Evolutionary conservation across 2,113 vertebrate genomes (phyloP).

Genomic region (Mixornis gularis): DNA sequence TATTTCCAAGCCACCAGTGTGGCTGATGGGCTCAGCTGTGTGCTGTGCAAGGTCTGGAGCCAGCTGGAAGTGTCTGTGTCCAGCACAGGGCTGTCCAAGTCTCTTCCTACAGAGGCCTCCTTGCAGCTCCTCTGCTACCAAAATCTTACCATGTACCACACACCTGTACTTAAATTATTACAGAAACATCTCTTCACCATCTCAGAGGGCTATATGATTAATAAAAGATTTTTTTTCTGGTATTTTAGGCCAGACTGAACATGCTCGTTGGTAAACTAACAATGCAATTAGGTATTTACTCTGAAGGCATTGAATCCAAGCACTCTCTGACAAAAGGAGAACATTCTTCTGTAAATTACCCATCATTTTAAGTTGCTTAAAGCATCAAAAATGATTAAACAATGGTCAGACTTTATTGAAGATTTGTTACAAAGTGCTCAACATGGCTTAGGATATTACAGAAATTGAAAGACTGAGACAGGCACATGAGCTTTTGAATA

Average conservation of each 20-base stretch:
- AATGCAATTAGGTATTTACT: background rate
- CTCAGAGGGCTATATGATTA: background rate
- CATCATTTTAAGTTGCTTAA: background rate
- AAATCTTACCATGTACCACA: background rate
- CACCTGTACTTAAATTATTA: background rate
- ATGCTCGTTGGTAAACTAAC: background rate
- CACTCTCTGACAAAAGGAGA: background rate
- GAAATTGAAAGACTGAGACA: background rate
- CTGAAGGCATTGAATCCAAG: background rate
- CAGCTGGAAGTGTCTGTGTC: background rate
- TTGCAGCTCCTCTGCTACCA: background rate
- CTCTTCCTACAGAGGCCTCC: background rate
- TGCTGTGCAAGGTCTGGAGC: background rate
- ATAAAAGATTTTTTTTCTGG: background rate
- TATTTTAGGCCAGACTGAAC: background rate
- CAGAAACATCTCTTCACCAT: background rate
- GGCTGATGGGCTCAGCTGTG: background rate
- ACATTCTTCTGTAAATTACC: background rate
- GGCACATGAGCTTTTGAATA: background rate
- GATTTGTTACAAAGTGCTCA: background rate
- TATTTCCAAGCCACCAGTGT: background rate
- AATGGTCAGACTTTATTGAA: background rate
- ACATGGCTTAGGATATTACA: background rate
- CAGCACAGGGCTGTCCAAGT: fast-evolving
- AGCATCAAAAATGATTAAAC: background rate